A percentile compares a stretch with the other conserved stretches of the same genome.
phyloP scores from a whole-genome alignment of 2,797 vertebrate species.

The Setipinna tenuifilis region DNA sequence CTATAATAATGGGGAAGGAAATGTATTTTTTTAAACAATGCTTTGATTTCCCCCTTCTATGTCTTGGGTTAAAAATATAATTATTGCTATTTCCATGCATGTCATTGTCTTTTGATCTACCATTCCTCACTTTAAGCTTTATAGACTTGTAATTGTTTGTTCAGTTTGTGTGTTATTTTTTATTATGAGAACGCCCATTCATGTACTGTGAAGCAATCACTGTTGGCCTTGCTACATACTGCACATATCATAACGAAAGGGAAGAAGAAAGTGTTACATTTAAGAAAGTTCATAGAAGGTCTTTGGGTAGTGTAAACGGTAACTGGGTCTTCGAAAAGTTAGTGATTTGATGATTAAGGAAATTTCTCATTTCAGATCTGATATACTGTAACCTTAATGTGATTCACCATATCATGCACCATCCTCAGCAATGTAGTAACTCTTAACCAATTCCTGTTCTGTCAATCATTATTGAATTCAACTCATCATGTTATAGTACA shows the following conservation, averaged over 20 bases:
- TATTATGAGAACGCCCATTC: not conserved
- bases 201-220: not conserved
- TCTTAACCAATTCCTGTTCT: not conserved
- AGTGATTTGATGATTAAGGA: not conserved
- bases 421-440: not conserved
- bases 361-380: not conserved
- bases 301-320: not conserved
- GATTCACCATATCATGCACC: not conserved
- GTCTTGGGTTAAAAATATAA: constrained; percentile 36
- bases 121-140: constrained; percentile 32
- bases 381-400: not conserved
- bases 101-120: constrained; percentile 55
- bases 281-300: not conserved
- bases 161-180: not conserved
- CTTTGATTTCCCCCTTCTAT: constrained; percentile 47
- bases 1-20: constrained; percentile 55
- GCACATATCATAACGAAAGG: not conserved
- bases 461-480: not conserved
- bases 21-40: constrained; percentile 48
- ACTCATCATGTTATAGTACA: not conserved
- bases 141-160: constrained; percentile 20
- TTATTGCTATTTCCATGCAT: constrained; percentile 51
- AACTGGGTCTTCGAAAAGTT: not conserved
- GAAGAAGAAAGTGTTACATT: not conserved
- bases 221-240: not conserved